Conservation (phyloP, 1,140 invertebrate species). For the Drosophila bocki region DNA sequence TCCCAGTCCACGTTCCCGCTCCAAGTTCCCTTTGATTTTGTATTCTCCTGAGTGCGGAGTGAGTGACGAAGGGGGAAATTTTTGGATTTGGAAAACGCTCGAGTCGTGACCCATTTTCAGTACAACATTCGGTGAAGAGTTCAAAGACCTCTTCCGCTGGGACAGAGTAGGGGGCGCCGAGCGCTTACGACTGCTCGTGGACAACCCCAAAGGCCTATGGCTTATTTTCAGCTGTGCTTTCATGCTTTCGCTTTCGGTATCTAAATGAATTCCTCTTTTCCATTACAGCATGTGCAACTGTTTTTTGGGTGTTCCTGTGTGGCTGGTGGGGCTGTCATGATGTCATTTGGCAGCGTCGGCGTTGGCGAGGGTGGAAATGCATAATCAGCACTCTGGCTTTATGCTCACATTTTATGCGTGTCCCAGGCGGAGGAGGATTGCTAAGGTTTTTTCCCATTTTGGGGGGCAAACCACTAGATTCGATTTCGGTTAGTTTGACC, state of each 20-base stretch:
- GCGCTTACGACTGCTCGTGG: conserved; percentile 8
- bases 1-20: background rate
- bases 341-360: conserved; percentile 48
- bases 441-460: conserved; percentile 4
- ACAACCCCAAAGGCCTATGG: conserved; percentile 65
- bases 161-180: background rate
- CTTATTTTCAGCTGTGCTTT: conserved; percentile 57
- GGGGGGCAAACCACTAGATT: conserved; percentile 13
- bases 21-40: conserved; percentile 16
- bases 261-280: conserved; percentile 56
- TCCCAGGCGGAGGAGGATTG: conserved; percentile 55
- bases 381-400: conserved; percentile 53
- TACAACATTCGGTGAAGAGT: conserved; percentile 56
- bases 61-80: conserved; percentile 49
- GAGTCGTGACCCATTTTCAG: conserved; percentile 74
- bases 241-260: conserved; percentile 67
- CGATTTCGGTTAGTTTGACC: conserved; percentile 36
- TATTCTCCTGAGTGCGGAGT: conserved; percentile 1
- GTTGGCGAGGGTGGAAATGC: conserved; percentile 67
- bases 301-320: conserved; percentile 31
- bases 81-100: conserved; percentile 50
- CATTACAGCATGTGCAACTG: conserved; percentile 63
- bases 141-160: conserved; percentile 63
- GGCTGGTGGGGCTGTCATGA: conserved; percentile 45
- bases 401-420: conserved; percentile 48